Percentiles rank a stretch among this genome's conserved stretches.
Evolutionary conservation across 2,888 invertebrate species (phyloP).

Genomic region (Busseola fusca): DNA sequence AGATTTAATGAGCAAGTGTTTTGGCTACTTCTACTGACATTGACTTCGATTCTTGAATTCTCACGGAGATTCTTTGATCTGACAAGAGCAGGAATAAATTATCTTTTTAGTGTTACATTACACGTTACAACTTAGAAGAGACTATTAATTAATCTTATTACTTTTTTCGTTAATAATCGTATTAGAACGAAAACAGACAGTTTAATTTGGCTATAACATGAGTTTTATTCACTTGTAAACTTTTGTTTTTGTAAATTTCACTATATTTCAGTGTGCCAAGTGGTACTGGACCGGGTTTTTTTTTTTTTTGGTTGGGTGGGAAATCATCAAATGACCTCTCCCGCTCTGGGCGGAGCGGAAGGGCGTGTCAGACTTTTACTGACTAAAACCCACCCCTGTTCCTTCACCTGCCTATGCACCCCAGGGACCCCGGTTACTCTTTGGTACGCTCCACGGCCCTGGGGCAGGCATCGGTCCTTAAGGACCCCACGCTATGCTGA

Average conservation of each 20-base stretch:
- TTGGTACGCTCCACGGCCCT: too few species aligned
- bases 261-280: not conserved
- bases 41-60: slow-evolving; percentile 27
- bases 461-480: too few species aligned
- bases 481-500: too few species aligned
- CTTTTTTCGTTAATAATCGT: not conserved
- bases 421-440: too few species aligned
- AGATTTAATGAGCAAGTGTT: slow-evolving; percentile 26
- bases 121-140: not conserved
- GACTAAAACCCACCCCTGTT: too few species aligned
- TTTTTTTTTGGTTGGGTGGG: too few species aligned
- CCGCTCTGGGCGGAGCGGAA: too few species aligned
- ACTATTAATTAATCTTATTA: not conserved
- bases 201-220: not conserved
- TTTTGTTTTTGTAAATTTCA: not conserved
- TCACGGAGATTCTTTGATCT: slow-evolving; percentile 41
- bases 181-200: not conserved
- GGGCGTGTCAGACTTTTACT: too few species aligned
- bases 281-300: too few species aligned
- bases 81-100: slow-evolving; percentile 26
- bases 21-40: slow-evolving; percentile 33
- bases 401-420: too few species aligned
- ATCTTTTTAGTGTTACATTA: not conserved
- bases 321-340: too few species aligned
- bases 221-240: not conserved